Base-by-base conservation (phyloP, 2,888 invertebrate species). In the Pammene fasciana region DNA sequence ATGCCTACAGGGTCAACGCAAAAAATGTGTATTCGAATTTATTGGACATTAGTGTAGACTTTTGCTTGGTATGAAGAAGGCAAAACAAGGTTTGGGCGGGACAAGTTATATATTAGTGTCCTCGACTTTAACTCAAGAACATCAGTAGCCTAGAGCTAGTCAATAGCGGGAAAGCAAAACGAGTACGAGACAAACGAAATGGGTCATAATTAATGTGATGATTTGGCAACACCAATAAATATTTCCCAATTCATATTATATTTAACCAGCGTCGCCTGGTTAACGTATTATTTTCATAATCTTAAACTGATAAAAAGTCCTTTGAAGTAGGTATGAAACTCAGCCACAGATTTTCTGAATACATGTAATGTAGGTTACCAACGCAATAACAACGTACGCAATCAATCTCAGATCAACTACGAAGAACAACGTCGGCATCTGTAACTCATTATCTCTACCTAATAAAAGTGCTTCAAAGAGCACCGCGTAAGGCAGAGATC, bases 401-500 rank as follows among this genome's bases (percentile, higher is more conserved):
- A 52, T 57, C 57, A 64, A 64, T 68, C 26, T 59, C 14, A 68
- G 57, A 36, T 55, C 48, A 61, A 64, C 56, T 56, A n/a, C 13
- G 36, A 62, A 38, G 50, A 41, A 62, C 36, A 46, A 38, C 56
- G 16, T 48, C 26, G 56, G 62, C 68, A 68, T 68, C 68, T 68
- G 68, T 55, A 59, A 65, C 50, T 65, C 68, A 65, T 65, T 68
- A 52, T 43, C 57, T 45, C 9, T 50, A 52, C n/a, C 57, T 65
- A 65, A 59, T 68, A 65, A 68, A 67, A 65, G 38, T 59, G 57
- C 68, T 55, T 64, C 68, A 68, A 64, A 68, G 45, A 43, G 18
- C 13, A 14, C 68, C 57, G 61, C 52, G 13, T 50, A 43, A 59
- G 48, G 52, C 52, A 45, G 36, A 38, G 46, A 57, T 48, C 41